Evolutionary conservation across 2,113 vertebrate species (phyloP), one percentile per base, ranked within the genome.

Genomic region (Catharus fuscescens): DNA sequence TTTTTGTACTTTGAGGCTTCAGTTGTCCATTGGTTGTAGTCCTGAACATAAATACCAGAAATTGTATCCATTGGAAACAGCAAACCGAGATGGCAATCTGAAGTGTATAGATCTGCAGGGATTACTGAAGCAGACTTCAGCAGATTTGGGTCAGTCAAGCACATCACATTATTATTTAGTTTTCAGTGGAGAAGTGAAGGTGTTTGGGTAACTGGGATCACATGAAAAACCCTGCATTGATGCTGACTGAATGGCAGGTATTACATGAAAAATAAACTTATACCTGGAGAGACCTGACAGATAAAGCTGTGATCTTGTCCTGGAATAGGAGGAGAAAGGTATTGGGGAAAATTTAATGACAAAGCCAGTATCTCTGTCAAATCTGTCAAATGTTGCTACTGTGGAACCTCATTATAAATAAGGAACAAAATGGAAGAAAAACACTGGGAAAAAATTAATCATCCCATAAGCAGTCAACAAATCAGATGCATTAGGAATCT

Each of bases 1-100:
- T 36, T 79, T 80, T 83, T 92, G 47, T 88, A 28, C 52, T 74
- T 74, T 70, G 44, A 59, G 38, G 10, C 21, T 85, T 85, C 57
- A 40, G 10, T 67, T 93, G 59, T 69, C 81, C 23, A 6, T 82
- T 69, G 23, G 38, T 47, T 85, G 31, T 87, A 50, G 70, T 81
- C 29, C 61, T 89, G 70, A 89, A 79, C 57, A 34, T 53, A 87
- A 79, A 29, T 62, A 84, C 40, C 29, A 48, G 57, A 72, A 64
- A 93, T 80, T 87, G 66, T 92, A 74, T 93, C 86, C 31, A 44
- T 11, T 70, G 53, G 57, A 89, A 95, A 91, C 40, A 29, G 48
- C 44, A 84, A 45, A 64, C n/a, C 38, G 79, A 88, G 79, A 28
- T 73, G 56, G 18, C 57, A 59, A 0, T 77, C 61, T 81, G 69